Evolutionary conservation across 2,888 invertebrate species (phyloP).

Genomic region (Drosophila macrothrix): DNA sequence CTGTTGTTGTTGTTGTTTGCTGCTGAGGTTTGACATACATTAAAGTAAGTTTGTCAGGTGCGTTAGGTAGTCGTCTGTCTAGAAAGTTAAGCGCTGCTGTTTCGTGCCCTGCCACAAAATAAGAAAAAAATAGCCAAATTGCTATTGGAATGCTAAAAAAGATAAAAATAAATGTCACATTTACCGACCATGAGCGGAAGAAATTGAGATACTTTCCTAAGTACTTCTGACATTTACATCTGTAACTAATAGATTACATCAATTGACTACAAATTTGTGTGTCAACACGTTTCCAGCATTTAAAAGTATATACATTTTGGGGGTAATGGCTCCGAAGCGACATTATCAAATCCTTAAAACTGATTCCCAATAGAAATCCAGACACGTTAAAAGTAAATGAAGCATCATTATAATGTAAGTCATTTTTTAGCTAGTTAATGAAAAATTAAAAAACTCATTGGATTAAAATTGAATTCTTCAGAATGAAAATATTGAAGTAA

Average conservation of each 20-base stretch:
- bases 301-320: conserved; percentile 6
- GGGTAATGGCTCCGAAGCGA: not conserved
- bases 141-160: conserved; percentile 43
- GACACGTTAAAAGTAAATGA: not conserved
- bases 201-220: conserved; percentile 52
- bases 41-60: conserved; percentile 76
- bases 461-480: not conserved
- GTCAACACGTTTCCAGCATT: conserved; percentile 21
- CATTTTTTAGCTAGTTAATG: not conserved
- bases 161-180: conserved; percentile 43
- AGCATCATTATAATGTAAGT: not conserved
- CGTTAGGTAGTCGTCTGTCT: conserved; percentile 48
- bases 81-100: conserved; percentile 32
- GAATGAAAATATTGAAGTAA: not conserved
- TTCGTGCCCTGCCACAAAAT: conserved; percentile 15
- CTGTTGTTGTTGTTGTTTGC: conserved; percentile 40
- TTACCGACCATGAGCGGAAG: conserved; percentile 15
- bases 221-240: conserved; percentile 55
- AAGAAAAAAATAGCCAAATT: conserved; percentile 42
- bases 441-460: not conserved
- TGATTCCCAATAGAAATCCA: not conserved
- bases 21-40: conserved; percentile 74
- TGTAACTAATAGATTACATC: conserved; percentile 40
- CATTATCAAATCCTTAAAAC: conserved; percentile 7
- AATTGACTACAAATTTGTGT: conserved; percentile 42